These are phyloP conservation scores for Scaptomyza flava DNA, from an alignment of 2,888 invertebrate genomes.

Conservation along the genomic window DNA sequence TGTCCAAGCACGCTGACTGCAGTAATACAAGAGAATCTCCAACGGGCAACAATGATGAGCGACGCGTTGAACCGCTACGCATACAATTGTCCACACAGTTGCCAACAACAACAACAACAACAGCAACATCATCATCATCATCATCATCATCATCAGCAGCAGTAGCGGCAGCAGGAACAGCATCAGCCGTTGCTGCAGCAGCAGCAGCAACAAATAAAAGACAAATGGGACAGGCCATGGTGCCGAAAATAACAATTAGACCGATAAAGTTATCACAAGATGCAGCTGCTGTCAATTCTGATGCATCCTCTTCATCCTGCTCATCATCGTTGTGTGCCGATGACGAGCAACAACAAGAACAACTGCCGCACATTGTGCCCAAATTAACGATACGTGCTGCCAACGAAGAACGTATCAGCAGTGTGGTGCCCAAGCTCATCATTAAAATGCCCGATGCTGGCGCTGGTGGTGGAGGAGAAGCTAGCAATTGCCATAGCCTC, in stretches of 20 bases:
- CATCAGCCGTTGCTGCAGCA: conserved; percentile 2
- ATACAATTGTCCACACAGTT: conserved; percentile 80
- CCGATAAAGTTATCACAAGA: conserved; percentile 70
- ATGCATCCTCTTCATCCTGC: conserved; percentile 77
- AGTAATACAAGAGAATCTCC: conserved; percentile 63
- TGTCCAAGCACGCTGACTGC: conserved; percentile 51
- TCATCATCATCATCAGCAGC: background rate
- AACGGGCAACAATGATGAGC: conserved; percentile 56
- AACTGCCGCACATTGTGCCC: conserved; percentile 82
- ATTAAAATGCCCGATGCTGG: conserved; percentile 82
- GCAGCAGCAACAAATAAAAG: conserved; percentile 7
- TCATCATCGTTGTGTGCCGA: conserved; percentile 77
- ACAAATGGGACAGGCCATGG: conserved; percentile 29
- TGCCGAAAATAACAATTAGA: conserved; percentile 82
- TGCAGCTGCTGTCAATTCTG: conserved; percentile 57
- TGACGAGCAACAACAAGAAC: conserved; percentile 49
- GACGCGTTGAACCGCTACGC: conserved; percentile 84
- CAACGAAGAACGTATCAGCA: conserved; percentile 78
- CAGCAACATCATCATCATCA: background rate
- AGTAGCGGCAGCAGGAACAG: conserved; percentile 11
- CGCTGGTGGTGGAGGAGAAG: conserved; percentile 9
- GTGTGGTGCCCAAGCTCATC: conserved; percentile 83
- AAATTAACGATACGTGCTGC: conserved; percentile 83
- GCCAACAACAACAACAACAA: conserved; percentile 22
- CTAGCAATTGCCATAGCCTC: conserved; percentile 60